Evolutionary conservation across 2,888 invertebrate genomes (phyloP).

Genomic region (Xylocampa areola): DNA sequence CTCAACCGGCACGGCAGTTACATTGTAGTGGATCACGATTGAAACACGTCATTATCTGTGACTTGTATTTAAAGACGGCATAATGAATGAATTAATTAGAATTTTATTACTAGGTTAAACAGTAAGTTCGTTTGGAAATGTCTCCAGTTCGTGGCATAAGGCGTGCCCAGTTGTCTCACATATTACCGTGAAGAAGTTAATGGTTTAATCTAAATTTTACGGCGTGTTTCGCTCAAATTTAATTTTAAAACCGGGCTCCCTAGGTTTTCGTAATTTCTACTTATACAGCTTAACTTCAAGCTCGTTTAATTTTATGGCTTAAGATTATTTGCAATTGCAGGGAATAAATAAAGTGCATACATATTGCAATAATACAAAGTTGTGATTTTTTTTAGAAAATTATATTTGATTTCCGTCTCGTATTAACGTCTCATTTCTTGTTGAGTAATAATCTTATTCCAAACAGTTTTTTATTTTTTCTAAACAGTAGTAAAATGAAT

Average conservation of each 20-base stretch:
- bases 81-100: constrained; percentile 58
- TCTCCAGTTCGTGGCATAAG: constrained; percentile 29
- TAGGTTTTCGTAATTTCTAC: constrained; percentile 41
- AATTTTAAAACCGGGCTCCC: constrained; percentile 30
- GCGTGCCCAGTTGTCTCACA: constrained; percentile 29
- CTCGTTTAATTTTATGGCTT: constrained; percentile 40
- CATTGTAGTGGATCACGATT: constrained; percentile 49
- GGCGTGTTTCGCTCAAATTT: constrained; percentile 23
- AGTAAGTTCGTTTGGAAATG: constrained; percentile 39
- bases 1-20: constrained; percentile 42
- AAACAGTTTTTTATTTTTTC: not conserved
- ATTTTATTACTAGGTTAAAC: constrained; percentile 50
- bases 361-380: constrained; percentile 32
- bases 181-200: constrained; percentile 35
- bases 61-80: constrained; percentile 47
- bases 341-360: constrained; percentile 39
- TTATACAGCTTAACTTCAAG: constrained; percentile 24
- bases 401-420: too few species aligned
- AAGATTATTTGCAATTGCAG: constrained; percentile 45
- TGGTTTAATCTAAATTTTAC: constrained; percentile 47
- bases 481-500: too few species aligned
- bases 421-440: not conserved
- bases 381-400: not conserved
- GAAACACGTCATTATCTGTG: constrained; percentile 49
- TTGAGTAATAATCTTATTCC: not conserved